These are phyloP conservation scores for Epizoanthus rinbou DNA, from an alignment of 92 coral and sea anemone species.

Conservation along the genomic window DNA sequence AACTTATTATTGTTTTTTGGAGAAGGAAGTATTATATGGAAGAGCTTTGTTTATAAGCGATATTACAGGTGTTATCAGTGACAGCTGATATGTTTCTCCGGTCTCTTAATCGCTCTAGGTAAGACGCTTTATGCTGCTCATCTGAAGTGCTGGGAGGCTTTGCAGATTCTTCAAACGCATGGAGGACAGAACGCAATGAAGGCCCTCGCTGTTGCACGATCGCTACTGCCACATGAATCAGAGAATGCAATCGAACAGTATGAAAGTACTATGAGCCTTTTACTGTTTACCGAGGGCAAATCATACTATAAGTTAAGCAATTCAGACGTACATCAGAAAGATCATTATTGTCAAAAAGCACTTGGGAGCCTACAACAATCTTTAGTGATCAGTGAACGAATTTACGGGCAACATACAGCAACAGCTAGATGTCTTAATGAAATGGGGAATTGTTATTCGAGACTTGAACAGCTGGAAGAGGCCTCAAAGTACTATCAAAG, in stretches of 20 bases:
- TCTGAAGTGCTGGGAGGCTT: constrained; percentile 45
- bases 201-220: constrained; percentile 9
- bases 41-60: no score
- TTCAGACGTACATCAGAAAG: background rate
- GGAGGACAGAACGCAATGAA: constrained; percentile 41
- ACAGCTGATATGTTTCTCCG: no score
- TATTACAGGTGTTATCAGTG: no score
- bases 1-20: no score
- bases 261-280: background rate
- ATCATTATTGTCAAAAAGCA: background rate
- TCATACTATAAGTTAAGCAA: background rate
- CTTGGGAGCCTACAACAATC: background rate
- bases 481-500: constrained; percentile 49
- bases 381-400: constrained; percentile 9
- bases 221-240: background rate
- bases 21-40: no score
- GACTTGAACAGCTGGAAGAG: constrained; percentile 13
- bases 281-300: constrained; percentile 37
- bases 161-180: constrained; percentile 30
- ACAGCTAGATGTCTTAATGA: constrained; percentile 60
- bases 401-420: constrained; percentile 53
- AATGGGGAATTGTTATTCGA: constrained; percentile 57
- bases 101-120: background rate
- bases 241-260: background rate
- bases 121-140: constrained; percentile 34